A percentile compares a stretch with the other conserved stretches of the same genome.
These are phyloP conservation scores for Calephelis virginiensis DNA, from an alignment of 1,140 invertebrate genomes.

Conservation along the genomic window DNA sequence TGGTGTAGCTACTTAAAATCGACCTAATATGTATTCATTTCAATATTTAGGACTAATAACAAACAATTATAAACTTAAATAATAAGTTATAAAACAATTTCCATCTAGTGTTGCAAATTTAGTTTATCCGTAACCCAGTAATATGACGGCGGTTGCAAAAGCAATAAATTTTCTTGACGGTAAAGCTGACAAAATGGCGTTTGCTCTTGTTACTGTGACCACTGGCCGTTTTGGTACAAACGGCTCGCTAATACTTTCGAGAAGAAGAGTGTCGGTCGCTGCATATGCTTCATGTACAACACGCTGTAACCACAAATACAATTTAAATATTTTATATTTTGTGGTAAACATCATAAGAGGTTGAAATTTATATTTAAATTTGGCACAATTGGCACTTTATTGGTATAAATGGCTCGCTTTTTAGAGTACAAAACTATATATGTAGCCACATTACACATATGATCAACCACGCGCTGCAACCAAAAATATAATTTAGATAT, in stretches of 20 bases:
- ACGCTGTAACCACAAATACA: slow-evolving; percentile 41
- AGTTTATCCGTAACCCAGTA: slow-evolving; percentile 10
- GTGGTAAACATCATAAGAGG: too few species aligned
- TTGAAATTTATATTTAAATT: too few species aligned
- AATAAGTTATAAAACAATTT: neutral
- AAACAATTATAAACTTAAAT: slow-evolving; percentile 8
- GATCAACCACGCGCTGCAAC: too few species aligned
- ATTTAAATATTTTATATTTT: too few species aligned
- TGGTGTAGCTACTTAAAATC: neutral
- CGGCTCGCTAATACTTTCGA: slow-evolving; percentile 42
- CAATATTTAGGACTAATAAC: neutral
- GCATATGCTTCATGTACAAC: slow-evolving; percentile 64
- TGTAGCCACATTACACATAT: too few species aligned
- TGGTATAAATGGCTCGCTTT: too few species aligned
- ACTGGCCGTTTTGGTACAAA: slow-evolving; percentile 26
- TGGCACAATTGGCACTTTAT: too few species aligned
- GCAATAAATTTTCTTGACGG: neutral
- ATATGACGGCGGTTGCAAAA: slow-evolving; percentile 12
- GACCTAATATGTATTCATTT: neutral
- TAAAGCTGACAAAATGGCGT: neutral
- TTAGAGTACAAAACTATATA: too few species aligned
- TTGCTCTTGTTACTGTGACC: slow-evolving; percentile 34
- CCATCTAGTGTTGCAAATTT: neutral
- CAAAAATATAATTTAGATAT: neutral
- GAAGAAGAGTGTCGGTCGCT: slow-evolving; percentile 55